Conservation (phyloP, 1,140 invertebrate species). For the Drosophila lacteicornis region DNA sequence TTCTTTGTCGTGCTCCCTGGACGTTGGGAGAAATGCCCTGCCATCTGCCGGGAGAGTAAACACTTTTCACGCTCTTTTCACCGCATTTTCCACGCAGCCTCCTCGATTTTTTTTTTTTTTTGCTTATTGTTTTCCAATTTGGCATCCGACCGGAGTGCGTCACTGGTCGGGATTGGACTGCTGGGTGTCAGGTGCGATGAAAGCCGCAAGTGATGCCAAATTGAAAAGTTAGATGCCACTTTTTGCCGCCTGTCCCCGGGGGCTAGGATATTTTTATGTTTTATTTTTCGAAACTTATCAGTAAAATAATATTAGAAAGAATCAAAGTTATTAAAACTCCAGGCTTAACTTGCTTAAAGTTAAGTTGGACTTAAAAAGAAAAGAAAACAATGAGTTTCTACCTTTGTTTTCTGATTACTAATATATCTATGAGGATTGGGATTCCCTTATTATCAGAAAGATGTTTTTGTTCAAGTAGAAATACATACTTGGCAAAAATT, state of each 20-base stretch:
- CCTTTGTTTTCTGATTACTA: too few species aligned
- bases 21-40: conserved; percentile 10
- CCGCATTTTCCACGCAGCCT: conserved; percentile 34
- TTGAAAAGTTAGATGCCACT: conserved; percentile 62
- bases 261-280: neutral
- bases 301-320: neutral
- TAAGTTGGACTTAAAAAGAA: too few species aligned
- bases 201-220: conserved; percentile 66
- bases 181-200: conserved; percentile 28
- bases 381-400: too few species aligned
- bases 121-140: conserved; percentile 74
- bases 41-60: conserved; percentile 35
- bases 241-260: neutral
- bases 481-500: neutral
- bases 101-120: conserved; percentile 46
- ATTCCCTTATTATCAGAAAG: too few species aligned
- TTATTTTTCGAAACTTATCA: conserved; percentile 12
- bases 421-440: neutral
- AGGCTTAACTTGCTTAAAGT: too few species aligned
- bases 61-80: conserved; percentile 71
- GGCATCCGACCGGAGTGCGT: conserved; percentile 59
- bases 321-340: neutral
- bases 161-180: conserved; percentile 36
- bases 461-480: neutral
- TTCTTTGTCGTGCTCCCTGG: conserved; percentile 26